Percentiles rank a stretch among this genome's conserved stretches.
phyloP scores from a whole-genome alignment of 1,140 invertebrate species.

The Heliothis subflexa region DNA sequence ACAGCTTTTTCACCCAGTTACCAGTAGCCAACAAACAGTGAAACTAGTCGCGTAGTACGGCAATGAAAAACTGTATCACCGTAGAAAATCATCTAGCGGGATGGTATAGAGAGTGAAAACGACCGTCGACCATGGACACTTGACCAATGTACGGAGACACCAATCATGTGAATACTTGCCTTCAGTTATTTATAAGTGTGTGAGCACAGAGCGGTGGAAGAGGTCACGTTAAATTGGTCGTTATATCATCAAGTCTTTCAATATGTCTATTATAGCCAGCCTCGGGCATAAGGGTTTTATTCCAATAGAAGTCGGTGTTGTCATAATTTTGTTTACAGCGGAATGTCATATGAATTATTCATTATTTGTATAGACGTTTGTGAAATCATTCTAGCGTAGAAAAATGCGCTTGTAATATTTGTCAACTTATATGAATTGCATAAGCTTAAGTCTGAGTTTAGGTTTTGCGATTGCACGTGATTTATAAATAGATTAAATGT shows the following conservation, averaged over 20 bases:
- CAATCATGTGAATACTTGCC: constrained; percentile 18
- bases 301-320: constrained; percentile 48
- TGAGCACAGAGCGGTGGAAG: background rate
- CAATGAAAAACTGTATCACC: constrained; percentile 78
- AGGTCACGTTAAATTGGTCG: constrained; percentile 25
- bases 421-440: constrained; percentile 23
- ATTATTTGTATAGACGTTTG: constrained; percentile 45
- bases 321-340: constrained; percentile 59
- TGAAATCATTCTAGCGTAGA: constrained; percentile 30
- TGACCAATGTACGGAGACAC: constrained; percentile 60
- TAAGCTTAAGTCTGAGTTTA: background rate
- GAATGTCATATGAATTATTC: constrained; percentile 50
- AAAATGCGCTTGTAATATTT: background rate
- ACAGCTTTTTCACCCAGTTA: background rate
- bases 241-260: constrained; percentile 55
- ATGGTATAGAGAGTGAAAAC: constrained; percentile 81
- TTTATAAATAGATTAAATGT: background rate
- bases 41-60: constrained; percentile 63
- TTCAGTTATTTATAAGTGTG: background rate
- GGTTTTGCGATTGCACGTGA: background rate
- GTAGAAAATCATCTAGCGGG: constrained; percentile 73
- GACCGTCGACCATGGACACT: constrained; percentile 55
- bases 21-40: constrained; percentile 62
- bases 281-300: constrained; percentile 57
- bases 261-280: constrained; percentile 60